These are phyloP conservation scores for Schrankia costaestrigalis DNA, from an alignment of 2,888 invertebrate species.

Conservation along the genomic window DNA sequence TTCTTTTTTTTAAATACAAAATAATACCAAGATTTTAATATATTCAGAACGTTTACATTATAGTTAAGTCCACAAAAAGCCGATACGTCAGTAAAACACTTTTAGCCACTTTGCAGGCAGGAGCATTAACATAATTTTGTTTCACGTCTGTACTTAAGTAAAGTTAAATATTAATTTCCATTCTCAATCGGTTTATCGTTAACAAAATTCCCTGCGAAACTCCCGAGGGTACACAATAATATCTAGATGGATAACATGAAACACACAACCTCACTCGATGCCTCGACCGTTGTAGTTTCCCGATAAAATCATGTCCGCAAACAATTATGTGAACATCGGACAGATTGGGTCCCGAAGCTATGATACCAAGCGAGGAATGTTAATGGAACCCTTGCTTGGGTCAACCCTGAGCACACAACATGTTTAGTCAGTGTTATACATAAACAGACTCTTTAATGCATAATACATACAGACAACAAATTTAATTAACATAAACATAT, in stretches of 20 bases:
- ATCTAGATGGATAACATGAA: constrained; percentile 28
- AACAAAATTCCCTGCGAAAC: constrained; percentile 17
- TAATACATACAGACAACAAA: constrained; percentile 33
- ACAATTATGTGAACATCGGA: constrained; percentile 63
- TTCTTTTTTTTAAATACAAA: no score
- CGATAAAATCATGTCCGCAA: constrained; percentile 70
- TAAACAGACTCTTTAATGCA: constrained; percentile 24
- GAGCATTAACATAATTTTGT: constrained; percentile 1
- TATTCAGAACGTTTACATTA: no score
- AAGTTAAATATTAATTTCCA: constrained; percentile 12
- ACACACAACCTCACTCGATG: constrained; percentile 26
- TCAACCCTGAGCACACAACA: constrained; percentile 40
- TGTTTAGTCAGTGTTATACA: constrained; percentile 26
- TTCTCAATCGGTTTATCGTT: constrained; percentile 8
- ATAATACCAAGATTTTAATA: no score
- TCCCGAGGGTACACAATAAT: constrained; percentile 21
- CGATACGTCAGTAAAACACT: no score
- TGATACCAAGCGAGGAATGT: constrained; percentile 64
- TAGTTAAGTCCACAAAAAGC: no score
- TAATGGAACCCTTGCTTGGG: constrained; percentile 59
- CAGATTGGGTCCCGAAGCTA: constrained; percentile 64
- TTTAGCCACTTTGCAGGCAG: neutral
- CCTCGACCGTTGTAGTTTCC: constrained; percentile 33
- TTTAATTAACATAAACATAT: constrained; percentile 27
- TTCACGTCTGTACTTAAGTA: constrained; percentile 2